phyloP scores from a whole-genome alignment of 2,797 vertebrate genomes.

The Micropoecilia bifurca region DNA sequence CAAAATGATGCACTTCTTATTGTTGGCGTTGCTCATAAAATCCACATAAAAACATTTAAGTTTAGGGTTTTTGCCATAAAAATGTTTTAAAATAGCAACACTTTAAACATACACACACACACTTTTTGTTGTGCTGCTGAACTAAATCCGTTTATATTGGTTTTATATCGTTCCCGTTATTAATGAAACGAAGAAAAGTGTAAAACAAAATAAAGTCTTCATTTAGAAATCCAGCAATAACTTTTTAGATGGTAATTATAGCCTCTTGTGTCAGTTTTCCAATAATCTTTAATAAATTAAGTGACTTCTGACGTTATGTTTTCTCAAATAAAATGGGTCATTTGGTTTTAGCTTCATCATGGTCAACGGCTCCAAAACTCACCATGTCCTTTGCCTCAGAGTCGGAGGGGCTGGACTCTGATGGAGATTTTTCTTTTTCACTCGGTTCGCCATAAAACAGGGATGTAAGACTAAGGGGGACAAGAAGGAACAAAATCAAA shows the following conservation, averaged over 20 bases:
- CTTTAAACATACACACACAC: background rate
- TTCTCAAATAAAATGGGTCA: background rate
- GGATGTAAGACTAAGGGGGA: conserved; percentile 86
- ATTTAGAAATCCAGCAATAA: background rate
- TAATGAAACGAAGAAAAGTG: background rate
- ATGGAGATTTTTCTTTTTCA: conserved; percentile 96
- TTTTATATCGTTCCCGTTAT: background rate
- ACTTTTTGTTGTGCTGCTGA: background rate
- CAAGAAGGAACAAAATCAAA: conserved; percentile 27
- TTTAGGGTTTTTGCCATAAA: background rate
- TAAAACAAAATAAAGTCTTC: background rate
- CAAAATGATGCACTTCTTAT: background rate
- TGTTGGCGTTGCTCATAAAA: background rate
- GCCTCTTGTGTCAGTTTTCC: background rate
- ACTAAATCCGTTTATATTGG: background rate
- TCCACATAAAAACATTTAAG: background rate
- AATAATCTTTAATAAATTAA: background rate
- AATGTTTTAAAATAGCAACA: background rate
- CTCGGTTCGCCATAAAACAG: conserved; percentile 96
- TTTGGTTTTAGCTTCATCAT: background rate
- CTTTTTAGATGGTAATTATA: background rate
- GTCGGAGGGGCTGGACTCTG: conserved; percentile 90
- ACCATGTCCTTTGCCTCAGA: conserved; percentile 88
- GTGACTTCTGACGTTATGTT: background rate
- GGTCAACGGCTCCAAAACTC: conserved; percentile 28